These are phyloP conservation scores for Caenorhabditis latens DNA, from an alignment of 1,140 invertebrate genomes.

Conservation along the genomic window DNA sequence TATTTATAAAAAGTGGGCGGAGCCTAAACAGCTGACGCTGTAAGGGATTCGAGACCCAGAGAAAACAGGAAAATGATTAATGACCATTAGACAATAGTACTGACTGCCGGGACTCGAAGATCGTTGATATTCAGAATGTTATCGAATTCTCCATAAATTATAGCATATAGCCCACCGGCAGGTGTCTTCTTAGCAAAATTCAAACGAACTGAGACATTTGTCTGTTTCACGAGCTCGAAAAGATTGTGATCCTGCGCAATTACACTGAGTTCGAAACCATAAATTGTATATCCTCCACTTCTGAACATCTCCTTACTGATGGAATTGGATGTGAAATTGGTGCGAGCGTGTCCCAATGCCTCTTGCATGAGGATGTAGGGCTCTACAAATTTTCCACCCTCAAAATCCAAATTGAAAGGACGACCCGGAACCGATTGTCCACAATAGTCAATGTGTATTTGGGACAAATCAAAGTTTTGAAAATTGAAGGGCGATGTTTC, in stretches of 20 bases:
- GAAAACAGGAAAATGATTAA: background rate
- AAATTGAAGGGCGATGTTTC: background rate
- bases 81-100: background rate
- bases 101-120: background rate
- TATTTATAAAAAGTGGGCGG: too few relatives aligned
- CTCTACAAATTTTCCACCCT: background rate
- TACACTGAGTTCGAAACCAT: background rate
- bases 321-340: background rate
- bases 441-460: conserved; percentile 1
- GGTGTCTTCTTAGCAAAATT: background rate
- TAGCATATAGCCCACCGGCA: background rate
- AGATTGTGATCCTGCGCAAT: background rate
- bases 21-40: too few relatives aligned
- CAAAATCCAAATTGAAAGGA: background rate
- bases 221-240: background rate
- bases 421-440: background rate
- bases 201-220: background rate
- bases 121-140: too few relatives aligned
- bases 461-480: background rate
- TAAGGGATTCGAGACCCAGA: too few relatives aligned
- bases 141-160: background rate
- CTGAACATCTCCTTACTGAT: background rate
- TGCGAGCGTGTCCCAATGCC: too few relatives aligned
- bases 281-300: background rate
- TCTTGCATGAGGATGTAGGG: background rate